phyloP scores from a whole-genome alignment of 1,140 invertebrate genomes.

The Penaeus vannamei region DNA sequence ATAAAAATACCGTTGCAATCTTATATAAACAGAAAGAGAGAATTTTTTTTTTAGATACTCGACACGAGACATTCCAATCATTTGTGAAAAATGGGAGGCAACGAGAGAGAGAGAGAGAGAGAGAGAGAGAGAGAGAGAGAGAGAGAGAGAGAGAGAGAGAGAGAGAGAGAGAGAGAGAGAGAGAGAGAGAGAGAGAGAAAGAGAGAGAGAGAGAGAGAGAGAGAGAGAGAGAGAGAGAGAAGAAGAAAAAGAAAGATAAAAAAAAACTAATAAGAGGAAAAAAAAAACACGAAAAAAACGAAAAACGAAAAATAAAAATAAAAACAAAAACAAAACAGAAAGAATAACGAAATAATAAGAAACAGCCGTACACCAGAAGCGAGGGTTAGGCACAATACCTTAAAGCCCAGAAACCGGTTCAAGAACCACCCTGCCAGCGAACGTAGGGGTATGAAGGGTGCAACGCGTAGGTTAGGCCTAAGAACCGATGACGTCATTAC shows the following conservation, averaged over 20 bases:
- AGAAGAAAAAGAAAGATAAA: not conserved
- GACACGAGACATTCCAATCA: too few species aligned
- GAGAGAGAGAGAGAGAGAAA: not conserved
- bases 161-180: not conserved
- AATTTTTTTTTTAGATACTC: too few species aligned
- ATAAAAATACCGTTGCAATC: too few species aligned
- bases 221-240: not conserved
- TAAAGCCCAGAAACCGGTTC: too few species aligned
- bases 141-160: not conserved
- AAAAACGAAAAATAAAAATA: slow-evolving; percentile 8
- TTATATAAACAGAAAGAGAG: too few species aligned
- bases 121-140: not conserved
- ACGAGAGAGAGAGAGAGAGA: not conserved
- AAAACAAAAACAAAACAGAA: not conserved
- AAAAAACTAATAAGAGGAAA: not conserved
- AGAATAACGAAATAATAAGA: not conserved
- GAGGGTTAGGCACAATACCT: not conserved
- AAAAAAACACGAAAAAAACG: not conserved
- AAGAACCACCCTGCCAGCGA: too few species aligned
- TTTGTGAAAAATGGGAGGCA: not conserved
- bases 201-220: not conserved
- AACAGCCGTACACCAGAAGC: not conserved
- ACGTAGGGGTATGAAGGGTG: too few species aligned
- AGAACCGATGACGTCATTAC: too few species aligned
- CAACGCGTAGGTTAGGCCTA: too few species aligned